Conservation (phyloP, 2,888 invertebrate species). For the Eupithecia centaureata region DNA sequence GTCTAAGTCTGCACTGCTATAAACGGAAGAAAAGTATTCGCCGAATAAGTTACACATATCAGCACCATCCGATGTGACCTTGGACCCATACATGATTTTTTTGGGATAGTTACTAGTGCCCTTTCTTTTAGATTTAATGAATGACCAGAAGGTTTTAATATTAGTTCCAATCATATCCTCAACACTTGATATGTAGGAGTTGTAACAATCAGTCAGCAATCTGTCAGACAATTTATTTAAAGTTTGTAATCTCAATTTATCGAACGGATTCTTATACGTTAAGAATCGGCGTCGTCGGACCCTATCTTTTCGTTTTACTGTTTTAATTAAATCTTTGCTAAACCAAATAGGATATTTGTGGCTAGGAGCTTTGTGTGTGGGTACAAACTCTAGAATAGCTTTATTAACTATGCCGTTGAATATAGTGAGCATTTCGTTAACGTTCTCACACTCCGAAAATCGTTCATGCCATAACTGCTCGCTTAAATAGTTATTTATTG, state of each 20-base stretch:
- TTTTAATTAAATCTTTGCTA: neutral
- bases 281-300: neutral
- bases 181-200: no score
- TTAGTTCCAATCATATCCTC: no score
- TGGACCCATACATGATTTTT: no score
- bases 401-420: neutral
- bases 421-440: neutral
- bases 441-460: neutral
- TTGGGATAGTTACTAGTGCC: no score
- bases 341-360: neutral
- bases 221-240: neutral
- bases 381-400: neutral
- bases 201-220: neutral
- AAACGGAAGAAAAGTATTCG: no score
- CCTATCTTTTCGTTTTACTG: neutral
- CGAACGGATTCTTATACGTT: neutral
- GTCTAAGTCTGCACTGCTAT: no score
- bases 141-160: no score
- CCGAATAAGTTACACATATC: no score
- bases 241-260: neutral
- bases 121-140: no score
- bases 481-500: neutral
- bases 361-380: neutral
- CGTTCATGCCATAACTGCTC: neutral
- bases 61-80: no score